Base-by-base conservation (phyloP, 2,888 invertebrate genomes). In the Cosmia pyralina region DNA sequence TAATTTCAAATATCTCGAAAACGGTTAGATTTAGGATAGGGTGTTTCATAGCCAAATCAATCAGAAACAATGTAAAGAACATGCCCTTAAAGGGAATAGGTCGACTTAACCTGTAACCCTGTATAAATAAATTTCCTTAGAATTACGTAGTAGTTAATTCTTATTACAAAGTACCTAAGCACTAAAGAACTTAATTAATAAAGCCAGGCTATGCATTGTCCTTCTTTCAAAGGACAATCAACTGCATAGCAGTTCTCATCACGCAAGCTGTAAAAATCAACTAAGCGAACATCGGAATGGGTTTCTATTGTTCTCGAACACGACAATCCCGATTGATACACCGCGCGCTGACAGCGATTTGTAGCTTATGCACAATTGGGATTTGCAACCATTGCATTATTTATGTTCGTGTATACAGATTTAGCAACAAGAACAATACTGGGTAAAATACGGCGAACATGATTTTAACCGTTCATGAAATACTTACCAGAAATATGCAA, bases 231-330 rank as follows among this genome's bases (percentile, higher is more conserved):
- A 65, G 34, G n/a, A 44, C 41, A 77, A 68, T 69, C 60, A 72
- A 53, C 55, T 58, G 41, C 48, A 53, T 38, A 19, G n/a, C 55
- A 50, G 50, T 63, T 59, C 38, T 46, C 67, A 72, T 55, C 44
- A 69, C 62, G 52, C 65, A 13, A 44, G 11, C 50, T 72, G 59
- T n/a, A 71, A 64, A 73, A 73, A 66, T 65, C 34, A 71, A 74
- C 11, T 68, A 67, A 72, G 55, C 10, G 22, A 63, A 79, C 41
- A 67, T 41, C n/a, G 67, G 17, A 79, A 79, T 79, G 69, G 28
- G 50, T 68, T 75, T 66, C 58, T 55, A 74, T 72, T 79, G 79
- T 75, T 70, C 63, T 55, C 60, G 55, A 41, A 50, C 62, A 69
- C 65, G 68, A 64, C 68, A 59, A 53, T 22, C 28, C 11, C 58